phyloP scores from a whole-genome alignment of 2,113 vertebrate species.

The Neotoma lepida region DNA sequence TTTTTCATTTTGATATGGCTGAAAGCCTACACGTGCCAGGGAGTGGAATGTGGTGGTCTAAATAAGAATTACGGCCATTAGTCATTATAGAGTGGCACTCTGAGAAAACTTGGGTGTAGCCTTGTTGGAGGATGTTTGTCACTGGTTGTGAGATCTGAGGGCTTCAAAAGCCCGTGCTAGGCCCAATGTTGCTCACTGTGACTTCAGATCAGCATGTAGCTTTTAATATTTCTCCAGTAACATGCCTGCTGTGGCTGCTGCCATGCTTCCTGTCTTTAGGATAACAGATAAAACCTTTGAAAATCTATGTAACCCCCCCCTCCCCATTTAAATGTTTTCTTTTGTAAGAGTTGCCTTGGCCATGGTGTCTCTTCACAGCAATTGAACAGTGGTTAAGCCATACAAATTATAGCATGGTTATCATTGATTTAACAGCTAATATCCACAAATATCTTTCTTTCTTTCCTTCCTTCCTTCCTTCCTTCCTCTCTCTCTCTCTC shows the following conservation, averaged over 20 bases:
- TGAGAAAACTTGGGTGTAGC: not conserved
- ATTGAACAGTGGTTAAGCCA: no score
- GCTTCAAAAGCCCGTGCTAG: not conserved
- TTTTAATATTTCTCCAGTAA: not conserved
- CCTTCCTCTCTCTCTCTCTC: no score
- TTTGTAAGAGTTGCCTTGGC: not conserved
- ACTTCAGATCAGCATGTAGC: not conserved
- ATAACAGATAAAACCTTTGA: not conserved
- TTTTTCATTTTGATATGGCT: no score
- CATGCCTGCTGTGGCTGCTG: not conserved
- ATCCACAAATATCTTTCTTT: no score
- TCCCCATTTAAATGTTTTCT: not conserved
- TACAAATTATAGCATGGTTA: no score
- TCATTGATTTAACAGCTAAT: no score
- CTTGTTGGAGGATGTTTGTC: not conserved
- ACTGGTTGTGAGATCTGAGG: not conserved
- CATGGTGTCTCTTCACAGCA: not conserved
- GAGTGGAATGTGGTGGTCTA: not conserved
- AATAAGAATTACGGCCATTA: not conserved
- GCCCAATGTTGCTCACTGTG: not conserved
- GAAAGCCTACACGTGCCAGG: not conserved
- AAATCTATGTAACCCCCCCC: not conserved
- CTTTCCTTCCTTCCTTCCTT: no score
- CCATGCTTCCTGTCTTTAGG: not conserved
- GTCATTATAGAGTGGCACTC: not conserved